phyloP scores from a whole-genome alignment of 2,888 invertebrate species.

The Oscheius sp. region DNA sequence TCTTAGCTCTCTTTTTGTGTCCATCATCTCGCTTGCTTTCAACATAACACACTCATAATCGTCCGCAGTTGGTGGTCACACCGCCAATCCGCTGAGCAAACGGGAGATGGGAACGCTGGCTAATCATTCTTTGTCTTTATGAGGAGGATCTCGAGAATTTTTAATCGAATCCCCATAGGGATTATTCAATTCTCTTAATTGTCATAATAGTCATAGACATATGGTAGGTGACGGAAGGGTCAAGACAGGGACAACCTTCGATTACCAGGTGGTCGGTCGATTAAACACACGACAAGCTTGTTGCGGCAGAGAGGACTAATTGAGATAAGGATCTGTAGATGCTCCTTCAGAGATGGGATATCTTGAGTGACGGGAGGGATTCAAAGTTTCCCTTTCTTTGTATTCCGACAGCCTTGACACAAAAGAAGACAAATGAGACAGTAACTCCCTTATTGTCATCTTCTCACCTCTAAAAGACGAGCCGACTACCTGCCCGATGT shows the following conservation, averaged over 20 bases:
- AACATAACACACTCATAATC: too few species aligned
- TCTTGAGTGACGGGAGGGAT: neutral
- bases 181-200: conserved; percentile 22
- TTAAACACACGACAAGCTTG: conserved; percentile 15
- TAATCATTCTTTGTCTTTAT: neutral
- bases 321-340: neutral
- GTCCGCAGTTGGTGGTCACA: neutral
- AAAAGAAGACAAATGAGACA: neutral
- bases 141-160: neutral
- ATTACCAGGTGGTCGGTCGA: conserved; percentile 24
- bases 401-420: neutral
- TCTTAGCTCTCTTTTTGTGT: too few species aligned
- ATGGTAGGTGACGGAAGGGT: conserved; percentile 26
- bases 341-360: neutral
- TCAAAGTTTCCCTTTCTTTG: neutral
- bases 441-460: neutral
- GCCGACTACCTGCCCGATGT: neutral
- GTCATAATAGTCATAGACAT: conserved; percentile 12
- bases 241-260: conserved; percentile 22
- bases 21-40: too few species aligned
- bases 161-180: neutral
- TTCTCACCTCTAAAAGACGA: conserved; percentile 3
- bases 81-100: neutral
- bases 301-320: neutral
- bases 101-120: neutral